A percentile compares a stretch with the other conserved stretches of the same genome.
Conservation (phyloP, 2,113 vertebrate species). For the Ptyas mucosa region DNA sequence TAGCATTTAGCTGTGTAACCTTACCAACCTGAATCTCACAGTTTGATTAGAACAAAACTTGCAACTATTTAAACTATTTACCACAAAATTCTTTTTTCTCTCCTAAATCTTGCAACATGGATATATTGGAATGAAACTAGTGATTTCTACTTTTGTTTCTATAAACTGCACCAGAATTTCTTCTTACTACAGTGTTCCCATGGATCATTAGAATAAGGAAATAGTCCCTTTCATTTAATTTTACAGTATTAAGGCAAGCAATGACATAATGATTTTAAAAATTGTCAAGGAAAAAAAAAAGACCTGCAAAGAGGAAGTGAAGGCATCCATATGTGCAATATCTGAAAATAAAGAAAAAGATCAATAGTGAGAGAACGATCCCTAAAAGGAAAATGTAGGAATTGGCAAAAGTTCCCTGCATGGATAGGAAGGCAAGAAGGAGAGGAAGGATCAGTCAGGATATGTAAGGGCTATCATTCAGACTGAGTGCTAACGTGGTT, state of each 20-base stretch:
- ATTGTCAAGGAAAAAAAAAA: not conserved
- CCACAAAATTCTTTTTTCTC: not conserved
- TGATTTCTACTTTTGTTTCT: not conserved
- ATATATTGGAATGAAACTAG: not conserved
- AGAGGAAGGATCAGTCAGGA: not conserved
- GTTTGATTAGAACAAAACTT: not conserved
- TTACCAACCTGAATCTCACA: not conserved
- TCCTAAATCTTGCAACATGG: not conserved
- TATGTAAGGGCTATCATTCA: not conserved
- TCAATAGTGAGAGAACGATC: not conserved
- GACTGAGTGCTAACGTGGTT: not conserved
- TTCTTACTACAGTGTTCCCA: not conserved
- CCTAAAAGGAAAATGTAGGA: not conserved
- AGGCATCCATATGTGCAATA: not conserved
- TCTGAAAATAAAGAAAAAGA: not conserved
- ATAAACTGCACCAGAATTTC: not conserved
- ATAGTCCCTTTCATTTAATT: not conserved
- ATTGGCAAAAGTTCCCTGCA: not conserved
- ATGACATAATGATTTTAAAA: not conserved
- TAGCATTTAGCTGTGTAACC: not conserved
- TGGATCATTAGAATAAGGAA: not conserved
- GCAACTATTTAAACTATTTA: not conserved
- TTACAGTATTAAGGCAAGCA: not conserved
- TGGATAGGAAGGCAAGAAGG: not conserved
- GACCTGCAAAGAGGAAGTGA: not conserved